phyloP scores from a whole-genome alignment of 2,113 vertebrate genomes.

The Calidris pygmaea region DNA sequence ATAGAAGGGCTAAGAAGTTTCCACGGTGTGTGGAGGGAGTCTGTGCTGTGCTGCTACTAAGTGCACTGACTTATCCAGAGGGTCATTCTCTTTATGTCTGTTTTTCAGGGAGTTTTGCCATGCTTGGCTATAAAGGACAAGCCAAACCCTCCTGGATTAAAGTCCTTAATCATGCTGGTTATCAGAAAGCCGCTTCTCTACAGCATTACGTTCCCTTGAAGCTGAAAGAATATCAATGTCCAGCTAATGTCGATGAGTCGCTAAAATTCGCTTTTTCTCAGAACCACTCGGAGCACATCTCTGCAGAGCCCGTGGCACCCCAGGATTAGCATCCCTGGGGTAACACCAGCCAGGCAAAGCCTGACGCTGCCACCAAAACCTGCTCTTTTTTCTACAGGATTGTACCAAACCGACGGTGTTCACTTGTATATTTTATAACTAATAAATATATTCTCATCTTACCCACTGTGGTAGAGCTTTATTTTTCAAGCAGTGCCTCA shows the following conservation, averaged over 20 bases:
- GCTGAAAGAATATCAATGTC: slow-evolving; percentile 33
- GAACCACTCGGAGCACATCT: neutral
- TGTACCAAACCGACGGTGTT: neutral
- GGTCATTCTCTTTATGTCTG: slow-evolving; percentile 7
- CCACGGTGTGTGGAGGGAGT: neutral
- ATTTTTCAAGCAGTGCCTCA: neutral
- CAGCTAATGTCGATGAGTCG: neutral
- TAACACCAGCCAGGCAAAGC: neutral
- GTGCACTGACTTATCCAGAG: neutral
- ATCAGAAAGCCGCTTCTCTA: slow-evolving; percentile 38
- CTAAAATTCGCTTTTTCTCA: neutral
- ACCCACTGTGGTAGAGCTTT: neutral
- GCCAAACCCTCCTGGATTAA: slow-evolving; percentile 57
- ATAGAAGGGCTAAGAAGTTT: neutral
- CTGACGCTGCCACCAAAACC: neutral
- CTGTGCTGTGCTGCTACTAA: neutral
- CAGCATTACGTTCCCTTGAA: slow-evolving; percentile 45
- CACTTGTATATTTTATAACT: neutral
- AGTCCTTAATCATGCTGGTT: slow-evolving; percentile 10
- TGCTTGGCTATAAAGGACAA: slow-evolving; percentile 48
- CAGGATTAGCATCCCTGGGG: neutral
- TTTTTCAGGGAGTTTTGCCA: slow-evolving; percentile 64
- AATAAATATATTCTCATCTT: slow-evolving; percentile 46
- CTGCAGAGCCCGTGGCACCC: neutral
- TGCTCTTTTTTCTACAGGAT: neutral